A percentile compares a stretch with the other conserved stretches of the same genome.
phyloP scores from a whole-genome alignment of 1,140 invertebrate genomes.

The Cecropterus lyciades region DNA sequence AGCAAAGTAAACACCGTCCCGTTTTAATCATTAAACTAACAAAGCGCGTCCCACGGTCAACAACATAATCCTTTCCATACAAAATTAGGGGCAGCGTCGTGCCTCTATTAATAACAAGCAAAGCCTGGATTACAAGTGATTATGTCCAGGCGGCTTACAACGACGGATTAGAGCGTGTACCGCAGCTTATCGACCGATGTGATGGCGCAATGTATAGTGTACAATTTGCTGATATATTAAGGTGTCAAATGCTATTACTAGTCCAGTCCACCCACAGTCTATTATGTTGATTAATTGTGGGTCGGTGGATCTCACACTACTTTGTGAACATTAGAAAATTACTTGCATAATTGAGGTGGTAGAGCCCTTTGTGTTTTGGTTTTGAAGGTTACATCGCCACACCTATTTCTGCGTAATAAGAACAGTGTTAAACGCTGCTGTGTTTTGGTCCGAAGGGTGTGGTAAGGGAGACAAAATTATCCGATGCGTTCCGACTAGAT shows the following conservation, averaged over 20 bases:
- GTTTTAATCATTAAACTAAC: conserved; percentile 15
- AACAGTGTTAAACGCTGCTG: no score
- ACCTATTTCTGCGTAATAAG: no score
- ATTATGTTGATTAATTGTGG: no score
- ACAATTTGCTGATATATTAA: conserved; percentile 10
- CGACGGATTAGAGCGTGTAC: conserved; percentile 27
- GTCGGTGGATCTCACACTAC: no score
- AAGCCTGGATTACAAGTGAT: conserved; percentile 24
- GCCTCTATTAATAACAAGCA: conserved; percentile 25
- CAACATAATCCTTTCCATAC: conserved; percentile 23
- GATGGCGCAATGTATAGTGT: conserved; percentile 25
- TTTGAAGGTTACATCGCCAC: no score
- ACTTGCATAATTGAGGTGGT: no score
- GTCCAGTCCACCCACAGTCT: no score
- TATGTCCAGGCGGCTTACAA: conserved; percentile 28
- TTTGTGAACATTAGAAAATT: no score
- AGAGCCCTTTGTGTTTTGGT: no score
- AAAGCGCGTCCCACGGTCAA: conserved; percentile 13
- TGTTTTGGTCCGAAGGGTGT: no score
- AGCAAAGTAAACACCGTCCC: conserved; percentile 2
- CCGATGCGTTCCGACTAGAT: no score
- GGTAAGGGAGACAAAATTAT: no score
- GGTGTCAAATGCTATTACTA: not conserved
- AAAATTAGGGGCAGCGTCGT: conserved; percentile 28
- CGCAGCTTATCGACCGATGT: conserved; percentile 22